phyloP scores from a whole-genome alignment of 1,140 invertebrate genomes.

The Lepidurus couesii region DNA sequence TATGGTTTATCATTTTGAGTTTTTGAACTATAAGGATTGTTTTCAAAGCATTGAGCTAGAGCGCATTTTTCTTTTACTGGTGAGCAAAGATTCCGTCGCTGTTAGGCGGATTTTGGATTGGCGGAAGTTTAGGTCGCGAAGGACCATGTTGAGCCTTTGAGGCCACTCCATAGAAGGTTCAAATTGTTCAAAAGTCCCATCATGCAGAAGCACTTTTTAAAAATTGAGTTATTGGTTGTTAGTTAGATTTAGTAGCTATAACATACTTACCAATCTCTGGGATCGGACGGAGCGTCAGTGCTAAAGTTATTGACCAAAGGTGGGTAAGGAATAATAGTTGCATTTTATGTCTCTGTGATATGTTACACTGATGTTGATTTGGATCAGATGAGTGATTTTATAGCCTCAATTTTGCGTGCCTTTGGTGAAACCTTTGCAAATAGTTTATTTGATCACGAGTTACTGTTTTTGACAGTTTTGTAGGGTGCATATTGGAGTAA shows the following conservation, averaged over 20 bases:
- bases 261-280: background rate
- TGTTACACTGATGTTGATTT: background rate
- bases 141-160: background rate
- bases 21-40: background rate
- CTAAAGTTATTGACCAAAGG: background rate
- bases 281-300: background rate
- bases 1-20: background rate
- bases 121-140: background rate
- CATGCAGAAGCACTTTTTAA: background rate
- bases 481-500: no score
- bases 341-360: background rate
- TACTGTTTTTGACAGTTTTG: no score
- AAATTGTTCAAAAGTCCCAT: background rate
- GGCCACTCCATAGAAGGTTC: background rate
- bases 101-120: background rate
- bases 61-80: background rate
- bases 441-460: no score
- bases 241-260: background rate
- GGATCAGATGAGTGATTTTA: background rate
- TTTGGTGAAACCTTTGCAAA: background rate
- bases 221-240: background rate
- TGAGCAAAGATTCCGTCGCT: background rate
- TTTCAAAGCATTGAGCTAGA: background rate
- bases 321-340: background rate
- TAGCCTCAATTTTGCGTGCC: background rate